Base-by-base conservation (phyloP, 2,797 vertebrate species). In the Pelobates cultripes region DNA sequence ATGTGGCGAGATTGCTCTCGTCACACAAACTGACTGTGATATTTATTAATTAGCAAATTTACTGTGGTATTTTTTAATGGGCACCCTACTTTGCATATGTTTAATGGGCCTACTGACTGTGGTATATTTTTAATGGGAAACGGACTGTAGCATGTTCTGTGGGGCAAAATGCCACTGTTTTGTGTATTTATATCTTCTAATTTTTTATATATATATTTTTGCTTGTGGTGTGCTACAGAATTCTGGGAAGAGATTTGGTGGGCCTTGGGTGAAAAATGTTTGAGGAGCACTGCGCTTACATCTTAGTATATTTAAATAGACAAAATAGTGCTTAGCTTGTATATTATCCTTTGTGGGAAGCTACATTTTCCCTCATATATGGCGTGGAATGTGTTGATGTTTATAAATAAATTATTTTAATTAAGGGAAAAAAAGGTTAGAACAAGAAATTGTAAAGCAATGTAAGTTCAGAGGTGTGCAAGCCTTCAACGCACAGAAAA, bases 401-500 rank as follows among this genome's bases (percentile, higher is more conserved):
- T 41, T 41, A 40, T 28, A 64, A 64, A 64, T 28, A 40, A 64
- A 64, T 64, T 6, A 64, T 64, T n/a, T 28, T 64, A 64, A 64
- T 64, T 64, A 28, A 72, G 15, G 15, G 13, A 51, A 70, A 45
- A 70, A 45, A 45, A 70, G 7, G 9, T n/a, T 44, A 4, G 14
- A 64, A 42, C 14, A 42, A 75, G 41, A 73, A 55, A 14, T 60
- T 12, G 53, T 42, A 73, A 40, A 57, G 53, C 51, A 60, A 10
- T 40, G 51, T 60, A 57, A 71, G 68, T 63, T 67, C 74, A 77
- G 57, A 81, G 74, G 74, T 82, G 67, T 63, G 40, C 41, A 7
- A 66, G 9, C 42, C 74, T 82, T 66, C 55, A 61, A 73, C 57
- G 44, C n/a, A 15, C 43, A 63, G 8, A 17, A 75, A 63, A 63